Evolutionary conservation across 2,113 vertebrate genomes (phyloP), one percentile per base, ranked within the genome.

Genomic region (Orthonyx spaldingii): DNA sequence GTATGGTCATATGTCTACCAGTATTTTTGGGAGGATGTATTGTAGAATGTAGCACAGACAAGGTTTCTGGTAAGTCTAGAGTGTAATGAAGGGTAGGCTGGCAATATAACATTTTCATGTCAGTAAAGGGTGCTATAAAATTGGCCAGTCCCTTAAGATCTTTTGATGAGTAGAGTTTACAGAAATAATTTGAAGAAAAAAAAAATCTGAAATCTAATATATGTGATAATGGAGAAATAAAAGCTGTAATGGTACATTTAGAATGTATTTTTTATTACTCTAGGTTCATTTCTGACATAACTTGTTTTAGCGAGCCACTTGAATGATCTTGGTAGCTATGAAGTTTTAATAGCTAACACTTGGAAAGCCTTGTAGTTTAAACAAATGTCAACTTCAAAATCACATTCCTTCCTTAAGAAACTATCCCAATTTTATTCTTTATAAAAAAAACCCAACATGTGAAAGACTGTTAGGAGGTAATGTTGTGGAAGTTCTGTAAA

Each of bases 291-390:
- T 97, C 93, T 94, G 93, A 81, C 74, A 64, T 79, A 87, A 81
- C 72, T 80, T 50, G 65, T 84, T 94, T 96, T 94, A 92, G 86
- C 79, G 89, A 96, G 93, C 70, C 74, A 79, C 75, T 93, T 85
- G 91, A 94, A 83, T 92, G 84, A 65, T 82, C 87, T 94, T 82
- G 86, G 87, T 94, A 93, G 71, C 93, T 90, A 16, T 93, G 90
- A 97, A 92, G 87, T 94, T 97, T 97, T 97, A 96, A 96, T 94
- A 92, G 96, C 53, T 96, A 93, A 90, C 90, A 79, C 91, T 93
- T 92, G 87, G 86, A 96, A 93, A 75, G 35, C 16, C 1, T 69
- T 93, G 68, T 68, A 69, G 42, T 78, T 91, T 90, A 90, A 97
- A 89, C 72, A 87, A 94, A 82, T 57, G 37, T 71, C 49, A 80